These are phyloP conservation scores for Cromileptes altivelis DNA, from an alignment of 2,113 vertebrate species.

Conservation along the genomic window DNA sequence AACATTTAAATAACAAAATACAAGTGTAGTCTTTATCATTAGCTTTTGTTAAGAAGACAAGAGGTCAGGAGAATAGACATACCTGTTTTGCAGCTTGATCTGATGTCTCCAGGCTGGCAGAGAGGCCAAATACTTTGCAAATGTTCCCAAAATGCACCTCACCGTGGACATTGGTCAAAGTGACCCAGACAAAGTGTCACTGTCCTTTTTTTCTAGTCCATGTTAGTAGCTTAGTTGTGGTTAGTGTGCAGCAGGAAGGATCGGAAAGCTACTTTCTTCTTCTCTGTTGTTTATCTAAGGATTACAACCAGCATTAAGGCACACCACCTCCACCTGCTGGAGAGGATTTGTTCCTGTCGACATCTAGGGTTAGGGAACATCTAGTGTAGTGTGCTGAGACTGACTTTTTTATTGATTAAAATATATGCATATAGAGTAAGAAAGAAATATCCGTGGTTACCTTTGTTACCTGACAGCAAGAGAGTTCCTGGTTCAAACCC, in stretches of 20 bases:
- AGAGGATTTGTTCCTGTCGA: not conserved
- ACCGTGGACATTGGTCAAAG: conserved; percentile 47
- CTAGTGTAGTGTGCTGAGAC: too few species aligned
- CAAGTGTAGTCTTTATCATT: not conserved
- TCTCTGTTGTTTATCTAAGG: not conserved
- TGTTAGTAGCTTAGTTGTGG: not conserved
- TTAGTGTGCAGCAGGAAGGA: not conserved
- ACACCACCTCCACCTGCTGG: not conserved
- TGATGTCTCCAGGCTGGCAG: not conserved
- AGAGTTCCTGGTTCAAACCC: too few species aligned
- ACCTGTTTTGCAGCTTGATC: conserved; percentile 55
- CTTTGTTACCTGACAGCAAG: too few species aligned
- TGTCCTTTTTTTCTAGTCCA: not conserved
- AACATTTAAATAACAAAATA: not conserved
- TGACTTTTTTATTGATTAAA: not conserved
- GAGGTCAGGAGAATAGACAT: not conserved
- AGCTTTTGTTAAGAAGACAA: not conserved
- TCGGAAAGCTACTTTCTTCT: conserved; percentile 4
- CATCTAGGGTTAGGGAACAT: too few species aligned
- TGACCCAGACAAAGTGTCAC: not conserved
- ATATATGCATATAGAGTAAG: too few species aligned
- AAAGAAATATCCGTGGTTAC: too few species aligned
- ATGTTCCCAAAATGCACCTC: conserved; percentile 54
- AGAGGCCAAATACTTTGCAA: not conserved
- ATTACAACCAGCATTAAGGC: not conserved